Conservation (phyloP, 2,888 invertebrate species). For the Atethmia centrago region DNA sequence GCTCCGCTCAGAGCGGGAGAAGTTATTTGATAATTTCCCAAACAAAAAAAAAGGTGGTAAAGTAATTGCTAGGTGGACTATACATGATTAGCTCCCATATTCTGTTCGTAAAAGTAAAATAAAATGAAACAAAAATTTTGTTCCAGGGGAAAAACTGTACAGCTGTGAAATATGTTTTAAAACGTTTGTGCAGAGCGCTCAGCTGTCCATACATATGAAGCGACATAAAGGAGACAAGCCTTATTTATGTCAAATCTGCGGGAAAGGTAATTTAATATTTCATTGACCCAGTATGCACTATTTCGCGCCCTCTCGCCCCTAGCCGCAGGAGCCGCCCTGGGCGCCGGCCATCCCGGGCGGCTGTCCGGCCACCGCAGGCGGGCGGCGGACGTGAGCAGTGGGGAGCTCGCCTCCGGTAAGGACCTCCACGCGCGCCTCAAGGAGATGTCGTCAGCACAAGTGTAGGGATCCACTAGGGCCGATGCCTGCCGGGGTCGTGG, state of each 20-base stretch:
- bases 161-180: slow-evolving; percentile 86
- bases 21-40: too few species aligned
- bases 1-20: too few species aligned
- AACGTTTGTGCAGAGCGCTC: slow-evolving; percentile 85
- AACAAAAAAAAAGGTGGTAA: not conserved
- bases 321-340: too few species aligned
- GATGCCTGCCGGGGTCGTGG: too few species aligned
- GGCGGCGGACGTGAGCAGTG: too few species aligned
- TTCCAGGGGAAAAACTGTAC: slow-evolving; percentile 84
- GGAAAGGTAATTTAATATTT: slow-evolving; percentile 79
- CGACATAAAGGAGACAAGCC: slow-evolving; percentile 87
- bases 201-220: slow-evolving; percentile 85
- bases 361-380: too few species aligned
- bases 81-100: not conserved
- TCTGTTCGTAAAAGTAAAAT: not conserved
- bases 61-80: not conserved
- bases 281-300: not conserved
- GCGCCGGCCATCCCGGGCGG: too few species aligned
- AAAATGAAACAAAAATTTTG: not conserved
- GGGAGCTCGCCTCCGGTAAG: too few species aligned
- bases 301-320: too few species aligned
- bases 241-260: slow-evolving; percentile 86
- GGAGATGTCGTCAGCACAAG: too few species aligned
- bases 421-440: too few species aligned
- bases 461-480: too few species aligned